Base-by-base conservation (phyloP, 2,888 invertebrate species). In the Dendrolimus pini region DNA sequence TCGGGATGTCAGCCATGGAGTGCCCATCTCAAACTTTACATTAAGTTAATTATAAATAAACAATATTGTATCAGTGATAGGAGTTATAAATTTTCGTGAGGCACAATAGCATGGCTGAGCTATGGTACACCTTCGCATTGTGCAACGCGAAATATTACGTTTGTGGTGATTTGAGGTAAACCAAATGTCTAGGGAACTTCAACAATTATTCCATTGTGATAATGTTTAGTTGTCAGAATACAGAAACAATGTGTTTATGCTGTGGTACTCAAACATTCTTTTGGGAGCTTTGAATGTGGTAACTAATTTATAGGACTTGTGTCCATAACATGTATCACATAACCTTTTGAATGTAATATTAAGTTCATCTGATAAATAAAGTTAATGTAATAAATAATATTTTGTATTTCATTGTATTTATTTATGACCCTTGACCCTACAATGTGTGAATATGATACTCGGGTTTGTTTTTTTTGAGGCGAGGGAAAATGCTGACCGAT, bases 31-130 rank as follows among this genome's bases (percentile, higher is more conserved):
- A 86, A 87, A 76, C 73, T 63, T 68, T 78, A 65, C 78, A 71
- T 84, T 89, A 89, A 89, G 89, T 89, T 89, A 85, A 85, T 85
- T 83, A 78, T 86, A 86, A 83, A 82, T 78, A 70, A 71, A 74
- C 77, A 76, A 72, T 78, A 78, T 74, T 30, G 30, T 30, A 6
- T 30, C 30, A 30, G 6, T 78, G 77, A 70, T 78, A 74, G 73
- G 72, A 66, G 69, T 70, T 63, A 71, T 70, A 74, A 78, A 74
- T 62, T 76, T 80, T 78, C 72, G 74, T 73, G 74, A 67, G 75
- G 75, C 69, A 73, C 77, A 73, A 70, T 66, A 55, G 65, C 65
- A 56, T 61, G 65, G 64, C 66, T 13, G 58, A 65, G 64, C 63
- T 68, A 64, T 71, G 67, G 6, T 64, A 62, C 61, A 66, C 57